Base-by-base conservation (phyloP, 1,140 invertebrate genomes). In the Rhynchophorus ferrugineus region DNA sequence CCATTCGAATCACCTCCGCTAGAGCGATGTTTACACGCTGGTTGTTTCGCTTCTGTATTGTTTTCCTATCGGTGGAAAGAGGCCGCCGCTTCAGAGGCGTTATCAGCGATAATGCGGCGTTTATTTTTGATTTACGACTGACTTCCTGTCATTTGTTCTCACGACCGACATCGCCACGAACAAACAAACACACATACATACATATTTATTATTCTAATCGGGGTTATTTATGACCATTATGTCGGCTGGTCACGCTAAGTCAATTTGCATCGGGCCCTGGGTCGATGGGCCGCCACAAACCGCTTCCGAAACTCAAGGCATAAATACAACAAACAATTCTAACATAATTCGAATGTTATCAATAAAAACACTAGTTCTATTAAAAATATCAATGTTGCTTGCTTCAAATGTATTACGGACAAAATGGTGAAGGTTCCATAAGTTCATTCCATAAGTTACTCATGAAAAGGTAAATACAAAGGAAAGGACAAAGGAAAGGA, bases 121-220 rank as follows among this genome's bases (percentile, higher is more conserved):
- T 34, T 49, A 49, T 51, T 21, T 51, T 51, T 51, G 49, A 51
- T 51, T 44, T 51, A 51, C 33, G 29, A n/a, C 41, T 34, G 13
- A 37, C 39, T 51, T 51, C 49, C 49, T 44, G 49, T 51, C 49
- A 51, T 51, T 51, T 44, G 49, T 51, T 51, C 49, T 51, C 49
- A 51, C 49, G 49, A 20, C 39, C 42, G 17, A 37, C 24, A 22
- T 13, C 29, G 34, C 38, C 18, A 16, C 41, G 33, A 29, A 37
- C 49, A 18, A 51, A 51, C 49, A 38, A 44, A 51, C 49, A 51
- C 34, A 44, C 24, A 36, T 39, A 44, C 19, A 48, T 39, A 48
- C 45, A 39, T 48, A 49, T 49, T 49, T 49, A 49, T 49, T 49
- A 49, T 42, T 49, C 35, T 37, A 36, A 49, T 34, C 48, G 39